Conservation (phyloP, 1,140 invertebrate species). For the Glossosoma conforme region DNA sequence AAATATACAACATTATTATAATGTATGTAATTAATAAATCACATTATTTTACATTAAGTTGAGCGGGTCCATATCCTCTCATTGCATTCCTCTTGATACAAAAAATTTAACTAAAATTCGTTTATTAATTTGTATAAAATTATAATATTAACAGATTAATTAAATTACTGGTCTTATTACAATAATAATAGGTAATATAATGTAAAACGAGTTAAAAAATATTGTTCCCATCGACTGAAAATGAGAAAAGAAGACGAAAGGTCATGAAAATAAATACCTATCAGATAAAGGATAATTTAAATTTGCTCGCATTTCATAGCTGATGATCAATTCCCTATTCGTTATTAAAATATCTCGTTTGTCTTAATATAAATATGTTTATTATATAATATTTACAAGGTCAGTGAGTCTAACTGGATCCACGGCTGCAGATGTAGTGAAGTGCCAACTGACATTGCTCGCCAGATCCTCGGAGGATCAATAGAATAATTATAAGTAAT, state of each 20-base stretch:
- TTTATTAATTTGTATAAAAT: no score
- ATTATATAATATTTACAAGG: slow-evolving; percentile 29
- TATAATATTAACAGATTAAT: no score
- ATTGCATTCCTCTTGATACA: no score
- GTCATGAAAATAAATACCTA: slow-evolving; percentile 5
- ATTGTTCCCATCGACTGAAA: no score
- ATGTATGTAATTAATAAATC: slow-evolving; percentile 14
- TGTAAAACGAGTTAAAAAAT: no score
- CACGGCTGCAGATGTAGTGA: slow-evolving; percentile 1
- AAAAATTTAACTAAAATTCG: no score
- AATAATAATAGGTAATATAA: no score
- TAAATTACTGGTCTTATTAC: slow-evolving; percentile 3
- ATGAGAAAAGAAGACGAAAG: no score
- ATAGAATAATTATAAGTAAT: slow-evolving; percentile 30
- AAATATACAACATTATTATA: slow-evolving; percentile 22
- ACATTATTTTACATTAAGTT: slow-evolving; percentile 24
- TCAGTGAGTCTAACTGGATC: slow-evolving; percentile 20
- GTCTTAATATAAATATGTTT: slow-evolving; percentile 25
- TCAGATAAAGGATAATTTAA: neutral
- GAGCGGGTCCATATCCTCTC: slow-evolving; percentile 15
- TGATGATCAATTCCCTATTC: slow-evolving; percentile 31
- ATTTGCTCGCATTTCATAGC: slow-evolving; percentile 5
- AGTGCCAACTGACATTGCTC: slow-evolving; percentile 5
- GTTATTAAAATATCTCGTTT: slow-evolving; percentile 33
- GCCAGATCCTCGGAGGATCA: no score